These are phyloP conservation scores for Chionomys nivalis DNA, from an alignment of 2,113 vertebrate genomes.

Conservation along the genomic window DNA sequence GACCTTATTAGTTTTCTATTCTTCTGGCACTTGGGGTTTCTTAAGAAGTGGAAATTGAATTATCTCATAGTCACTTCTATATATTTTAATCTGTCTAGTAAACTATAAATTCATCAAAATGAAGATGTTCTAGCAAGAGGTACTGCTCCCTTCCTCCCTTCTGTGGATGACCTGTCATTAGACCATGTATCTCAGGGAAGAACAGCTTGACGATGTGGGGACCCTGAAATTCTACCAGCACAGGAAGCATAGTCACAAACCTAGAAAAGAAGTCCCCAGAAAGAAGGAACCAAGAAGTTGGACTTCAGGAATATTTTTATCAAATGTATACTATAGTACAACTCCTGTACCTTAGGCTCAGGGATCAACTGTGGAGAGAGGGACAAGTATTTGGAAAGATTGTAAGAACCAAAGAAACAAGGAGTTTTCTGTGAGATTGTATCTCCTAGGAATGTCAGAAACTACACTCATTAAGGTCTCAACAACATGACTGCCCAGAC, in stretches of 20 bases:
- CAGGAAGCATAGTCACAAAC: constrained; percentile 36
- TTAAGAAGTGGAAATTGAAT: constrained; percentile 11
- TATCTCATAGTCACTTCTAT: constrained; percentile 5
- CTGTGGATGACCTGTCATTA: constrained; percentile 34
- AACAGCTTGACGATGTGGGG: constrained; percentile 59
- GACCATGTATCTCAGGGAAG: constrained; percentile 53
- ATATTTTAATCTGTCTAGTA: constrained; percentile 10
- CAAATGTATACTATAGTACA: neutral
- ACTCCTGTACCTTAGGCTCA: neutral
- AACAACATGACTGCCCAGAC: neutral
- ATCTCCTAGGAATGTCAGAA: neutral
- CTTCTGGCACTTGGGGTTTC: constrained; percentile 20
- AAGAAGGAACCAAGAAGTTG: constrained; percentile 18
- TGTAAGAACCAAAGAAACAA: neutral
- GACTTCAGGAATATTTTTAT: neutral
- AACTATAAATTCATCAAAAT: constrained; percentile 55
- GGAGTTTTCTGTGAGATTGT: neutral
- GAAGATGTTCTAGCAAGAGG: constrained; percentile 23
- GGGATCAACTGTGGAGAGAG: neutral
- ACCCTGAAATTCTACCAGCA: constrained; percentile 46
- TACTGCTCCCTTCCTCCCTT: constrained; percentile 39
- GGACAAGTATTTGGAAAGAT: neutral
- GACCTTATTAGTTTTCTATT: neutral
- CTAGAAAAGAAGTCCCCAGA: neutral
- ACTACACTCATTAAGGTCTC: neutral